phyloP scores from a whole-genome alignment of 2,888 invertebrate genomes.

The Sesamia inferens region DNA sequence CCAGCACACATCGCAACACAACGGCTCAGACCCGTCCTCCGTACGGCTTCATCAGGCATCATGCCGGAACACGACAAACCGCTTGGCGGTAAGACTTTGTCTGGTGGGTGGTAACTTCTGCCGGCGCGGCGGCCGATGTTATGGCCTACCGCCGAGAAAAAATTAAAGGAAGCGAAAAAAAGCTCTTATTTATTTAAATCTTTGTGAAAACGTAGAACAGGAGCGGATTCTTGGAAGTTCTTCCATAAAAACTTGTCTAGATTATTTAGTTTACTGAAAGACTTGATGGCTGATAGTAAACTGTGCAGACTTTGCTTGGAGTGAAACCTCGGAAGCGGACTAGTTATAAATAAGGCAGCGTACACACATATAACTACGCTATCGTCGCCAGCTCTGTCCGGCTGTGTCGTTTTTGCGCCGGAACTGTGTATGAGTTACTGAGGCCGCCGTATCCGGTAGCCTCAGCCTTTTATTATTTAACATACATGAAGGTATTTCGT shows the following conservation, averaged over 20 bases:
- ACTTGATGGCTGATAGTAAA: constrained; percentile 52
- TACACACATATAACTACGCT: constrained; percentile 75
- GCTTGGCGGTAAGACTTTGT: too few species aligned
- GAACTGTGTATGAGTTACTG: constrained; percentile 86
- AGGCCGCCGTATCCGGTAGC: constrained; percentile 77
- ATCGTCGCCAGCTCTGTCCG: constrained; percentile 77
- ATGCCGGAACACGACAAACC: too few species aligned
- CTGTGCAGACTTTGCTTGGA: constrained; percentile 56
- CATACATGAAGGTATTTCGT: constrained; percentile 68
- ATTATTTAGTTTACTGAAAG: constrained; percentile 55
- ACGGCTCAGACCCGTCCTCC: too few species aligned
- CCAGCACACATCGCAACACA: too few species aligned
- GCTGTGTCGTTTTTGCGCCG: constrained; percentile 84
- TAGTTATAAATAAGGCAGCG: constrained; percentile 77
- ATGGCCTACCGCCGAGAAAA: too few species aligned
- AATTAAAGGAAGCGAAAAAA: too few species aligned
- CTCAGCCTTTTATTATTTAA: constrained; percentile 74
- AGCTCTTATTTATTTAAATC: too few species aligned
- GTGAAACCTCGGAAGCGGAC: constrained; percentile 72
- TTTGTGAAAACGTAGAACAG: constrained; percentile 17
- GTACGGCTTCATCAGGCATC: too few species aligned
- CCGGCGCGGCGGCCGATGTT: too few species aligned
- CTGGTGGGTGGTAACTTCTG: too few species aligned
- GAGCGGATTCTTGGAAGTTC: constrained; percentile 6
- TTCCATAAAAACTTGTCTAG: constrained; percentile 36